These are phyloP conservation scores for Ciconia nigra DNA, from an alignment of 2,797 vertebrate species.

Conservation along the genomic window DNA sequence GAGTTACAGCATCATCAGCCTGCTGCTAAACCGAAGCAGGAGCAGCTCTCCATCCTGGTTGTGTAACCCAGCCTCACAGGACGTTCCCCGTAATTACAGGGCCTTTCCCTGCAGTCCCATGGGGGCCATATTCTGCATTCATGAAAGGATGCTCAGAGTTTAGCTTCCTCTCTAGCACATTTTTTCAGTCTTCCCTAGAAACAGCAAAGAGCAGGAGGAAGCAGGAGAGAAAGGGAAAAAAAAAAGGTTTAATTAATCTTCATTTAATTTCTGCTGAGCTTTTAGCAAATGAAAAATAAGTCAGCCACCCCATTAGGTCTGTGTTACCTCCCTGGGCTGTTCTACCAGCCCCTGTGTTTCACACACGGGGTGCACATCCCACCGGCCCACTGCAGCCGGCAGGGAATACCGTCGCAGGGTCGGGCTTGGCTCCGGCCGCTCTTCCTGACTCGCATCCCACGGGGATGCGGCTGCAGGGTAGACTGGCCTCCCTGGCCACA, in stretches of 20 bases:
- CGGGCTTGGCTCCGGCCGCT: background rate
- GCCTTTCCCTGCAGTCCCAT: conserved; percentile 1
- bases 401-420: background rate
- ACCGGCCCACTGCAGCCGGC: background rate
- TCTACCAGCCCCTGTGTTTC: background rate
- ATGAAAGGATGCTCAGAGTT: background rate
- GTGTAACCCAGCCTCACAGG: background rate
- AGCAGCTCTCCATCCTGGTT: background rate
- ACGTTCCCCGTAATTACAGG: background rate
- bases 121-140: background rate
- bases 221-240: background rate
- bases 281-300: background rate
- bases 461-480: background rate
- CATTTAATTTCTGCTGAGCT: conserved; percentile 34
- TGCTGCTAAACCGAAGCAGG: background rate
- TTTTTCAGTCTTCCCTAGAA: conserved; percentile 1
- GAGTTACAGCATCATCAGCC: background rate
- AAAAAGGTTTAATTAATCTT: conserved; percentile 39
- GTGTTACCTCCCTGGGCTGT: background rate
- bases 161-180: background rate
- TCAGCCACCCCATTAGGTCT: background rate
- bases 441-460: background rate
- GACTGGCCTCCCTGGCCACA: background rate
- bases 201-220: background rate
- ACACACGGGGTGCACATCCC: background rate